These are phyloP conservation scores for Cliona cf. orientalis DNA, from an alignment of 37 sponge, comb jelly and placozoan species.

Conservation along the genomic window DNA sequence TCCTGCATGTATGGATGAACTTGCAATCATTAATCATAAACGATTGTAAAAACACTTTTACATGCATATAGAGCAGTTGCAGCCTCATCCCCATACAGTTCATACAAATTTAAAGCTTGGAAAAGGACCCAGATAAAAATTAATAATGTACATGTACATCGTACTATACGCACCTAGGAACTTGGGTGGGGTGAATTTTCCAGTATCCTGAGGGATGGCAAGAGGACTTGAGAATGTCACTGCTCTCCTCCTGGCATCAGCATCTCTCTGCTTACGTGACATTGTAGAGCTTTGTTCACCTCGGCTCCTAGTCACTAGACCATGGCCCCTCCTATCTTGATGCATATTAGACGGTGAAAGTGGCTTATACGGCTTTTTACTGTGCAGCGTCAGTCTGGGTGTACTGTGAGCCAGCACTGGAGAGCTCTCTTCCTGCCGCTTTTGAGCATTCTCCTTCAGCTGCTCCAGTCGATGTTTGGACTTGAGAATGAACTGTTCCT, in stretches of 20 bases:
- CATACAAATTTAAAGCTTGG: background rate
- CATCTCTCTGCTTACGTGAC: too few species aligned
- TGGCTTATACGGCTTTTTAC: background rate
- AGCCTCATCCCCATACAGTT: too few species aligned
- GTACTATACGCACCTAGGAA: conserved; percentile 7
- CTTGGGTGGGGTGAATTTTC: conserved; percentile 42
- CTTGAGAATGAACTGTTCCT: conserved; percentile 32
- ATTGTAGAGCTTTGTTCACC: too few species aligned
- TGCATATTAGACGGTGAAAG: background rate
- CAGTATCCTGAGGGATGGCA: background rate
- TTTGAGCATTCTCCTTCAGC: conserved; percentile 4
- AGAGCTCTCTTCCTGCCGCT: background rate
- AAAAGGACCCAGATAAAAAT: background rate
- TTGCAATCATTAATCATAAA: too few species aligned
- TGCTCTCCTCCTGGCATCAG: background rate
- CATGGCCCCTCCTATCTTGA: too few species aligned
- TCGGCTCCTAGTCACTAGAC: background rate
- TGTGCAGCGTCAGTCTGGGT: background rate
- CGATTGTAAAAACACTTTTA: background rate
- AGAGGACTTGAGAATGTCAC: conserved; percentile 65
- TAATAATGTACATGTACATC: background rate
- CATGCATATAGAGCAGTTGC: background rate
- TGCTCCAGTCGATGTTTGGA: conserved; percentile 46
- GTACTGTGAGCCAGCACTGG: background rate
- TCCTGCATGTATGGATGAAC: too few species aligned